These are phyloP conservation scores for Samia ricini DNA, from an alignment of 1,140 invertebrate genomes.

Conservation along the genomic window DNA sequence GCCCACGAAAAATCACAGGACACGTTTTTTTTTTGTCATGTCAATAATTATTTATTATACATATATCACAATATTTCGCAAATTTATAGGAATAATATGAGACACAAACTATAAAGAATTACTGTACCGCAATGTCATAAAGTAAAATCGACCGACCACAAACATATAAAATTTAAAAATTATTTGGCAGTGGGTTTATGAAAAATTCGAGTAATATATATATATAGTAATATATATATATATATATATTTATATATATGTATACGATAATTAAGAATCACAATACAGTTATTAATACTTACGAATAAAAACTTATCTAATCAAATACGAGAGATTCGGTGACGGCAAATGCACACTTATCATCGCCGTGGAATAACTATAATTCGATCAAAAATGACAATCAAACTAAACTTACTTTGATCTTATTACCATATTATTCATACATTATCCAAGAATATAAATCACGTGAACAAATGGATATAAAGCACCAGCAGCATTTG, in stretches of 20 bases:
- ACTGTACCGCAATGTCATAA: neutral
- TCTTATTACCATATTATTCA: too few relatives aligned
- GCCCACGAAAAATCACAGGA: conserved; percentile 6
- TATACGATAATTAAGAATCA: conserved; percentile 68
- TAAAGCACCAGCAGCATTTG: neutral
- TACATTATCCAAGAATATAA: neutral
- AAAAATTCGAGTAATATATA: conserved; percentile 46
- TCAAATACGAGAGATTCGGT: conserved; percentile 59
- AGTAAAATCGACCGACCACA: conserved; percentile 27
- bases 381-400: neutral
- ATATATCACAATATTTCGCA: conserved; percentile 54
- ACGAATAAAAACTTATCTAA: conserved; percentile 64
- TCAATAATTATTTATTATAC: too few relatives aligned
- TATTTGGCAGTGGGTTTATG: conserved; percentile 62
- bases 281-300: conserved; percentile 73
- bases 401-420: too few relatives aligned
- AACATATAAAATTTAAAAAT: conserved; percentile 30
- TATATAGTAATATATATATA: too few relatives aligned
- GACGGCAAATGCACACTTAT: conserved; percentile 45
- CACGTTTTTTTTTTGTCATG: conserved; percentile 42
- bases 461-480: neutral
- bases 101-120: neutral
- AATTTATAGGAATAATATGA: neutral
- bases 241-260: too few relatives aligned
- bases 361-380: too few relatives aligned